These are phyloP conservation scores for Leguminivora glycinivorella DNA, from an alignment of 1,140 invertebrate species.

Conservation along the genomic window DNA sequence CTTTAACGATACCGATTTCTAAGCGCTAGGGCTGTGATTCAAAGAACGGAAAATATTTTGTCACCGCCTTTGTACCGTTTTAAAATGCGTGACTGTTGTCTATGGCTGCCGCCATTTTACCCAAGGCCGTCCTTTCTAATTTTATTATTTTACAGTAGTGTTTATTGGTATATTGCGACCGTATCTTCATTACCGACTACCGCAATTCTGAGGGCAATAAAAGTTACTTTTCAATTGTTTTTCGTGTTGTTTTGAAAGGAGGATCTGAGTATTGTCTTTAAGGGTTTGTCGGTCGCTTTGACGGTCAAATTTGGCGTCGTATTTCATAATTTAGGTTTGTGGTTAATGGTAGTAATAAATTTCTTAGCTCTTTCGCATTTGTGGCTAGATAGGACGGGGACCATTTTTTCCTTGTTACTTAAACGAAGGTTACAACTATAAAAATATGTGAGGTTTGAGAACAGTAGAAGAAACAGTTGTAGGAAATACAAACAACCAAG, in stretches of 20 bases:
- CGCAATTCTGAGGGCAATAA: conserved; percentile 35
- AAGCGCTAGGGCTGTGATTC: background rate
- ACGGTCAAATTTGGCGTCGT: background rate
- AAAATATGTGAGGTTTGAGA: no score
- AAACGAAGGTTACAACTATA: background rate
- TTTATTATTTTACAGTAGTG: conserved; percentile 47
- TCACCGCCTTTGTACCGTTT: conserved; percentile 19
- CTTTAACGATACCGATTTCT: conserved; percentile 13
- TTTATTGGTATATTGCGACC: conserved; percentile 46
- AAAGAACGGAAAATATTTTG: conserved; percentile 35
- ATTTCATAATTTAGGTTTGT: conserved; percentile 26
- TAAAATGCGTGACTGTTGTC: conserved; percentile 15
- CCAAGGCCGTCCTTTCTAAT: conserved; percentile 29
- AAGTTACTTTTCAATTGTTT: conserved; percentile 28
- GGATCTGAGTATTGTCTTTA: background rate
- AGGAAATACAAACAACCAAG: no score
- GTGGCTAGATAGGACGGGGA: background rate
- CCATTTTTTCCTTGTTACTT: background rate
- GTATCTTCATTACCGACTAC: conserved; percentile 45
- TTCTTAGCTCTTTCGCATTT: conserved; percentile 7
- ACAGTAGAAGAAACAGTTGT: no score
- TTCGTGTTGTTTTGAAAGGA: conserved; percentile 14
- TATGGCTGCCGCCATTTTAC: conserved; percentile 19
- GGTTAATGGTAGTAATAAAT: conserved; percentile 22
- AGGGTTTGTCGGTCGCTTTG: conserved; percentile 27